Percentiles rank a stretch among this genome's conserved stretches.
These are phyloP conservation scores for Dendrophyllia cribrosa DNA, from an alignment of 64 coral and sea anemone species.

Conservation along the genomic window DNA sequence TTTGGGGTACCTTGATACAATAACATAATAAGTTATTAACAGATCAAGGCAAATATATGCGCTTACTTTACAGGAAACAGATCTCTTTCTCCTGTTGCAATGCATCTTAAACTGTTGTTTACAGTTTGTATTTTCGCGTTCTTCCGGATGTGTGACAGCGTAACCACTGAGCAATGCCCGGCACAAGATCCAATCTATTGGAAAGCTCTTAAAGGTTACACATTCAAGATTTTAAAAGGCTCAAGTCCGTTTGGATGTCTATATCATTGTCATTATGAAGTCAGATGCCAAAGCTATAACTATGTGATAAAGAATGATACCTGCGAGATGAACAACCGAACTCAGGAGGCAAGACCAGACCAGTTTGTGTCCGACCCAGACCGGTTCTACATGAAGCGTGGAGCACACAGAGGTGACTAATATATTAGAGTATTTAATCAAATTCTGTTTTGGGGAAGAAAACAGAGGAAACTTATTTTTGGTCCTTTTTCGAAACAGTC, in stretches of 20 bases:
- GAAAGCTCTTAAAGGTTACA: neutral
- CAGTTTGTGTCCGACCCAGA: neutral
- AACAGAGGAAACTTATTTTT: neutral
- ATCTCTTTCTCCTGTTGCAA: neutral
- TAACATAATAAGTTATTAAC: too few relatives aligned
- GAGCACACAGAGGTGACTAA: neutral
- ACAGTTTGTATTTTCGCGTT: neutral
- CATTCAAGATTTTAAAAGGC: neutral
- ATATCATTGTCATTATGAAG: neutral
- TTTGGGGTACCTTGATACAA: too few relatives aligned
- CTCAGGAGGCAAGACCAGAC: neutral
- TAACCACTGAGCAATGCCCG: neutral
- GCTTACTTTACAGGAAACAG: too few relatives aligned
- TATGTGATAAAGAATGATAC: neutral
- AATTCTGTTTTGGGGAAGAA: too few relatives aligned
- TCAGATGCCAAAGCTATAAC: slow-evolving; percentile 16
- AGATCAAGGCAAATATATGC: too few relatives aligned
- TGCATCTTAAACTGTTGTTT: neutral
- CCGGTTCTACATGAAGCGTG: slow-evolving; percentile 6
- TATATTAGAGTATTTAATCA: too few relatives aligned
- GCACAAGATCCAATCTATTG: neutral
- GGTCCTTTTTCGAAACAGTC: neutral
- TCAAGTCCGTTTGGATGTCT: neutral
- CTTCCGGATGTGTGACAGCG: neutral
- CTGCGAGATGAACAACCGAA: slow-evolving; percentile 15